Base-by-base conservation (phyloP, 2,113 vertebrate genomes). In the Siniperca chuatsi region DNA sequence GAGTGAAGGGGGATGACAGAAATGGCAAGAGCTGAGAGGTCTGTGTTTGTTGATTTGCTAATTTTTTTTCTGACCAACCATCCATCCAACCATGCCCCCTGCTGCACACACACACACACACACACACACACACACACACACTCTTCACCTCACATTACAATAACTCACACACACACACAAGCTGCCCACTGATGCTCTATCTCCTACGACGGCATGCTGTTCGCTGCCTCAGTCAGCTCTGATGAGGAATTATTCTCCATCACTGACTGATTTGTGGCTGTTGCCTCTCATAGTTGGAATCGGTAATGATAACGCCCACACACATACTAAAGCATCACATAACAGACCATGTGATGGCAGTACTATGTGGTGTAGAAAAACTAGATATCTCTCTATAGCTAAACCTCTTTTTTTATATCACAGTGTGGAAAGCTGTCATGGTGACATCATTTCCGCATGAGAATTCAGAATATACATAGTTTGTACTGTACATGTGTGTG, bases 161-260 rank as follows among this genome's bases (percentile, higher is more conserved):
- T 57, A 35, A 11, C 72, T 71, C 35, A 74, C 55, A 40, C 58
- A 54, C 40, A 80, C 81, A 60, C 69, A 78, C 68, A 25, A 61
- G 64, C 62, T 72, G 61, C 75, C 83, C 69, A 89, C 76, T 70
- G 86, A 84, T 86, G 86, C 89, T 78, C 82, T 80, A 79, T 87
- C 67, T 88, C 75, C 71, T 81, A 58, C 52, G n/a, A 73, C 82
- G 87, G 62, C 46, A 46, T 65, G 42, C 68, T 78, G 68, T 86
- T 87, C 44, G 33, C 82, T 42, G 77, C 87, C 64, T 81, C 83
- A 68, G 40, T 84, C 74, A 57, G 69, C 73, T 60, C 70, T 76
- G 71, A 87, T 81, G 60, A 85, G 71, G 42, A 78, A 79, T 89
- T 91, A 83, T 81, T 87, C 84, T 81, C 73, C 82, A 89, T 85